phyloP scores from a whole-genome alignment of 2,797 vertebrate species.

The Acanthurus tractus region DNA sequence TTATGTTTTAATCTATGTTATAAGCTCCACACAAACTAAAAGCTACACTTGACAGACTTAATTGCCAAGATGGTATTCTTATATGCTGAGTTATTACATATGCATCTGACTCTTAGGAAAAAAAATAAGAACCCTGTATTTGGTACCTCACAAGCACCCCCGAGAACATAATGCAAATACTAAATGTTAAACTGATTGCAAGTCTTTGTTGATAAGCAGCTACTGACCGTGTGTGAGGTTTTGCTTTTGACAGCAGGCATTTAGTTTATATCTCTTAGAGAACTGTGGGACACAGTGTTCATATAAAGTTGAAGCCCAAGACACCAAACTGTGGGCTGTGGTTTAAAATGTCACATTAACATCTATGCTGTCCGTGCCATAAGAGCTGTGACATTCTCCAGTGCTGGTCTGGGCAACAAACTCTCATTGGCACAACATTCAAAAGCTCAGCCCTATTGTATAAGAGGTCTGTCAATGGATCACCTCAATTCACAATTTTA shows the following conservation, averaged over 20 bases:
- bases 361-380: conserved; percentile 55
- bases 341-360: conserved; percentile 79
- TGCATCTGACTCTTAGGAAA: background rate
- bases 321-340: conserved; percentile 49
- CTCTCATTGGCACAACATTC: conserved; percentile 36
- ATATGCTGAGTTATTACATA: background rate
- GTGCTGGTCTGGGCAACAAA: conserved; percentile 16
- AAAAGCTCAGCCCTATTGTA: conserved; percentile 1
- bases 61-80: background rate
- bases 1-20: conserved; percentile 7
- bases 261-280: conserved; percentile 37
- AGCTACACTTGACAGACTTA: conserved; percentile 1
- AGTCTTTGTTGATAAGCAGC: conserved; percentile 1
- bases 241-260: conserved; percentile 26
- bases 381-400: conserved; percentile 65
- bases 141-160: background rate
- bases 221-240: background rate
- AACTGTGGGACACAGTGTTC: conserved; percentile 21
- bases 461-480: conserved; percentile 11
- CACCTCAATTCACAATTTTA: background rate
- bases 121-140: background rate
- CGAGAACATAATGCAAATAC: background rate
- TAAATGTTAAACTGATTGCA: conserved; percentile 1
- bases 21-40: conserved; percentile 7
- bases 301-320: conserved; percentile 47